A percentile compares a stretch with the other conserved stretches of the same genome.
Conservation (phyloP, 2,113 vertebrate genomes). For the Uropsilus gracilis region DNA sequence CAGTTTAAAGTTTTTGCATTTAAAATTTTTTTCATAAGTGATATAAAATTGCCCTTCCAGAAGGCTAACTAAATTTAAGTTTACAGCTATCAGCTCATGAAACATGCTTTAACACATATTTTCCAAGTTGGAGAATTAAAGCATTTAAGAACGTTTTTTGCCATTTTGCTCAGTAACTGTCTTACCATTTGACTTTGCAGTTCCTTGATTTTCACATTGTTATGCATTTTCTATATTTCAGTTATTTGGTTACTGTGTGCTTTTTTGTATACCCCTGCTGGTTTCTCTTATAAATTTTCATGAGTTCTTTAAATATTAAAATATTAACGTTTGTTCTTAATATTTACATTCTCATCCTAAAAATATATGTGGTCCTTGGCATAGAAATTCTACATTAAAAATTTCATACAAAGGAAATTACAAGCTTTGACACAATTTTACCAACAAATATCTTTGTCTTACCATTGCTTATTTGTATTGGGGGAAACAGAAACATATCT, state of each 20-base stretch:
- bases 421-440: not conserved
- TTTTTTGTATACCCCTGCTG: not conserved
- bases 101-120: not conserved
- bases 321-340: slow-evolving; percentile 15
- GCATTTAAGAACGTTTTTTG: not conserved
- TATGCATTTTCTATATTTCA: not conserved
- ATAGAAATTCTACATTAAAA: slow-evolving; percentile 16
- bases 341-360: not conserved
- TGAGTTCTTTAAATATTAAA: slow-evolving; percentile 46
- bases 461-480: not conserved
- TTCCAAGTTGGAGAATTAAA: slow-evolving; percentile 6
- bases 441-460: not conserved
- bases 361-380: not conserved
- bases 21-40: not conserved
- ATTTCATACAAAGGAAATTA: not conserved
- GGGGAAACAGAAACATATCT: not conserved
- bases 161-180: not conserved
- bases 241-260: not conserved
- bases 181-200: not conserved
- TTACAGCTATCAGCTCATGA: not conserved
- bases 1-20: not conserved
- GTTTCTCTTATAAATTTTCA: not conserved
- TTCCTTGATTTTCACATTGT: not conserved
- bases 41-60: not conserved
- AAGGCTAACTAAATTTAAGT: not conserved